Evolutionary conservation across 2,888 invertebrate species (phyloP).

Genomic region (Lasioglossum marginatum): DNA sequence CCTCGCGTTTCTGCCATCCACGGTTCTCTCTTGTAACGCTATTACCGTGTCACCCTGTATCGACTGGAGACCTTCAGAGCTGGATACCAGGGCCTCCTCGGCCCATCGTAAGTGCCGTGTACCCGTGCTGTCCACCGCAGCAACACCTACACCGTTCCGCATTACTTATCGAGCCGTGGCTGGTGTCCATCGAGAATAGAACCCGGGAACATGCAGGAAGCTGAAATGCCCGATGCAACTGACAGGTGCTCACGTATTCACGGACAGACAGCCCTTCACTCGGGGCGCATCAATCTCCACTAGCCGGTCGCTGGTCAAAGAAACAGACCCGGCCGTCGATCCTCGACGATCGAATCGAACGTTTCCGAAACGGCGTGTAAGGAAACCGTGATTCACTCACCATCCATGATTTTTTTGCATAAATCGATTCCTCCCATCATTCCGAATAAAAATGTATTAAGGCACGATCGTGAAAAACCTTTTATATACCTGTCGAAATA

Average conservation of each 20-base stretch:
- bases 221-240: constrained; percentile 67
- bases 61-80: constrained; percentile 41
- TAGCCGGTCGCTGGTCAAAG: not conserved
- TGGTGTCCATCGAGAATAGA: constrained; percentile 65
- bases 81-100: constrained; percentile 39
- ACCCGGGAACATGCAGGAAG: constrained; percentile 59
- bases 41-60: constrained; percentile 60
- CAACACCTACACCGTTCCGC: constrained; percentile 61
- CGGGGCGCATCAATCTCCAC: constrained; percentile 63
- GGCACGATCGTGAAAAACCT: not conserved
- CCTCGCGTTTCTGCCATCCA: constrained; percentile 8
- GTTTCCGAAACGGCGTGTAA: not conserved
- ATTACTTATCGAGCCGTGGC: constrained; percentile 66
- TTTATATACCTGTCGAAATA: not conserved
- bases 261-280: constrained; percentile 68
- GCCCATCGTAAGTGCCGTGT: constrained; percentile 50
- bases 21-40: constrained; percentile 48
- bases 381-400: not conserved
- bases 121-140: constrained; percentile 57
- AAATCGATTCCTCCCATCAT: not conserved
- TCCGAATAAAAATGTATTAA: not conserved
- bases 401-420: too few relatives aligned
- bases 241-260: constrained; percentile 69
- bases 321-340: constrained; percentile 7
- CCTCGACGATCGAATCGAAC: not conserved